Conservation (phyloP, 2,113 vertebrate species). For the Macroglossus sobrinus region DNA sequence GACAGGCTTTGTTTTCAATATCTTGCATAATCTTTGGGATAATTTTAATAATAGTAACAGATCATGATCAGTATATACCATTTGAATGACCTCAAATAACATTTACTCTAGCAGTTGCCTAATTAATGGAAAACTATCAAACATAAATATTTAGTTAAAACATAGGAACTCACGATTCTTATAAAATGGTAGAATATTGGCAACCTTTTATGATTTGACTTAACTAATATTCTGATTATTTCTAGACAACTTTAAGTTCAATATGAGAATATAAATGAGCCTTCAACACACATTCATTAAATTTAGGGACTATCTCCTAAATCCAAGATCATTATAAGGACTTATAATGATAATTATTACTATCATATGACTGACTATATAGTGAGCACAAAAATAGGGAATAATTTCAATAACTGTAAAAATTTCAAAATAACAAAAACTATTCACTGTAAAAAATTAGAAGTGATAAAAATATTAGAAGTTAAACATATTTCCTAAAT, state of each 20-base stretch:
- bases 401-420: background rate
- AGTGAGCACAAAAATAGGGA: background rate
- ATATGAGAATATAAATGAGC: background rate
- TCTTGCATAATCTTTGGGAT: background rate
- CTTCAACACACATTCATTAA: background rate
- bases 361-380: background rate
- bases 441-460: background rate
- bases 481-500: background rate
- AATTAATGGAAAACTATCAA: background rate
- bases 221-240: background rate
- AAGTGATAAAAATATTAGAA: background rate
- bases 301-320: background rate
- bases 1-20: background rate
- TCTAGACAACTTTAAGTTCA: background rate
- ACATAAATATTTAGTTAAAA: background rate
- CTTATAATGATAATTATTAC: background rate
- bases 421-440: background rate
- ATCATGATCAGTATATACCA: background rate
- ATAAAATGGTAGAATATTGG: background rate
- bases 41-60: background rate
- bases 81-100: background rate
- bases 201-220: background rate
- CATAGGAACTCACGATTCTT: background rate
- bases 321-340: background rate
- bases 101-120: background rate